A percentile compares a stretch with the other conserved stretches of the same genome.
These are phyloP conservation scores for Tautogolabrus adspersus DNA, from an alignment of 2,113 vertebrate species.

Conservation along the genomic window DNA sequence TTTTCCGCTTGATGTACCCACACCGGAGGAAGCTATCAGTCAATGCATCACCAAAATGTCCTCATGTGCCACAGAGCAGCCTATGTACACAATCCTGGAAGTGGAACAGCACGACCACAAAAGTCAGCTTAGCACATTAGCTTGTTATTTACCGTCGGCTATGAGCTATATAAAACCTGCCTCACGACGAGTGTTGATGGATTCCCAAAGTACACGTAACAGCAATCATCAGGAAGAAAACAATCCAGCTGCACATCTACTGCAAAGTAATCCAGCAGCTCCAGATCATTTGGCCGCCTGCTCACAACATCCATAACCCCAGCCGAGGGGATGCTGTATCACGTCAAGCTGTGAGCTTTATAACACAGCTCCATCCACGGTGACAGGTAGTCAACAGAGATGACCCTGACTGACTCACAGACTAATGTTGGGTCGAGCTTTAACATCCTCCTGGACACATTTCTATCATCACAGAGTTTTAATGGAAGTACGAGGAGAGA, in stretches of 20 bases:
- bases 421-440: constrained; percentile 31
- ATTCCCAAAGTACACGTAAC: constrained; percentile 56
- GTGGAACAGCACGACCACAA: constrained; percentile 48
- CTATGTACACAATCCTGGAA: constrained; percentile 27
- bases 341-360: constrained; percentile 66
- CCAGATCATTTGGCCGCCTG: constrained; percentile 50
- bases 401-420: constrained; percentile 59
- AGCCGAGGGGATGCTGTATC: constrained; percentile 58
- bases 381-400: constrained; percentile 70
- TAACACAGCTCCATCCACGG: constrained; percentile 66
- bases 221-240: constrained; percentile 60
- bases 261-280: constrained; percentile 59
- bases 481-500: constrained; percentile 21
- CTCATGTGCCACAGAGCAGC: constrained; percentile 15
- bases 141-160: constrained; percentile 66
- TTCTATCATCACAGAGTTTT: not conserved
- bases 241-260: constrained; percentile 39
- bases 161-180: constrained; percentile 57
- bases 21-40: constrained; percentile 45
- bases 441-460: constrained; percentile 21
- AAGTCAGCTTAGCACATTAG: constrained; percentile 65
- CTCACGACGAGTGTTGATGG: constrained; percentile 53
- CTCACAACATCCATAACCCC: constrained; percentile 62
- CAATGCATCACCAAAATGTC: constrained; percentile 41
- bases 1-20: constrained; percentile 43